These are phyloP conservation scores for Kryptolebias ocellatus DNA, from an alignment of 2,797 vertebrate genomes.

Conservation along the genomic window DNA sequence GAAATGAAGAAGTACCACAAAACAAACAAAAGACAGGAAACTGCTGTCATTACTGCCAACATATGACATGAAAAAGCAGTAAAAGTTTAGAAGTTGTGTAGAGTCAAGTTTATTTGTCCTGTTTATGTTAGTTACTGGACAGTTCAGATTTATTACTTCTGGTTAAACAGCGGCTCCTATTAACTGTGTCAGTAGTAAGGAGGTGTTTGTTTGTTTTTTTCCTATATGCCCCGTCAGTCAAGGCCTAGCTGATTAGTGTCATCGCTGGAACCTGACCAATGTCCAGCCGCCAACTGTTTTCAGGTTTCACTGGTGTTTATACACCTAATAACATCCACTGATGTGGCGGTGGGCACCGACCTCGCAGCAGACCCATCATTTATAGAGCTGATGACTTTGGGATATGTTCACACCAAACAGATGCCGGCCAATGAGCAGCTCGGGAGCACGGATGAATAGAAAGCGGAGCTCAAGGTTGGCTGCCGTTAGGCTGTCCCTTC, in stretches of 20 bases:
- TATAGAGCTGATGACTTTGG: slow-evolving; percentile 63
- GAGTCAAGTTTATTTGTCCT: too few species aligned
- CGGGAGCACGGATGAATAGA: slow-evolving; percentile 38
- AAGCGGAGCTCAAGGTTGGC: slow-evolving; percentile 3
- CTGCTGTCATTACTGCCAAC: too few species aligned
- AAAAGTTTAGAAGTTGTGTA: too few species aligned
- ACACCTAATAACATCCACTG: slow-evolving; percentile 21
- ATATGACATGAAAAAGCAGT: too few species aligned
- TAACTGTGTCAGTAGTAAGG: slow-evolving; percentile 1
- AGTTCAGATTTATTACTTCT: neutral
- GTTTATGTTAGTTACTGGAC: neutral
- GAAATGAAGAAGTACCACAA: neutral
- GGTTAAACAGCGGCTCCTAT: neutral
- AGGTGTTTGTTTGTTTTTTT: slow-evolving; percentile 38
- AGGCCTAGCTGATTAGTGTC: slow-evolving; percentile 32
- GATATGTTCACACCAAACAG: slow-evolving; percentile 52
- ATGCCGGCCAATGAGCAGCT: slow-evolving; percentile 14
- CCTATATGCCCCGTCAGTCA: slow-evolving; percentile 31
- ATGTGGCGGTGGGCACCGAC: slow-evolving; percentile 19
- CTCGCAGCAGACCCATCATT: slow-evolving; percentile 40
- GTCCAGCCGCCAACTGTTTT: slow-evolving; percentile 57
- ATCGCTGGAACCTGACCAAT: slow-evolving; percentile 54
- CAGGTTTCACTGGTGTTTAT: slow-evolving; percentile 69
- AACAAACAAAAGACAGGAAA: neutral
- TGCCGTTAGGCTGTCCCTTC: slow-evolving; percentile 7